Conservation (phyloP, 2,113 vertebrate genomes). For the Oreamnos americanus region DNA sequence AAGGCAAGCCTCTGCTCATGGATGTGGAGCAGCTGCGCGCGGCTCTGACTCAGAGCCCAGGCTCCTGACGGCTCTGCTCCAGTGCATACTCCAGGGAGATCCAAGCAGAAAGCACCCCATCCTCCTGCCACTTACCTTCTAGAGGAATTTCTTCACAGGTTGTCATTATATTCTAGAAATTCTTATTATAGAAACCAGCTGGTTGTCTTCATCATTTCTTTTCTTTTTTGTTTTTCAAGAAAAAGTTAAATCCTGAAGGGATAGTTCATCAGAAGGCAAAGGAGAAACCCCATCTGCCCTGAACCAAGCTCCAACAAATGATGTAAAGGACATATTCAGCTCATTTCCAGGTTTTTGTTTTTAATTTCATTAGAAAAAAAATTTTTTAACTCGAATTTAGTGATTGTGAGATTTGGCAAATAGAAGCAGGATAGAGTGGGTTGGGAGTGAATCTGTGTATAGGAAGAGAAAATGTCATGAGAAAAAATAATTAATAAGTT, state of each 20-base stretch:
- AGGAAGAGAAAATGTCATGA: background rate
- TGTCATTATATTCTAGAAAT: background rate
- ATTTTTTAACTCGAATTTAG: accelerated
- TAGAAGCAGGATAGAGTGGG: slow-evolving; percentile 16
- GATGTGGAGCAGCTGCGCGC: too few relatives aligned
- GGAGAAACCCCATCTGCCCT: background rate
- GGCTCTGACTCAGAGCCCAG: background rate
- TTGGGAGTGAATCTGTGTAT: background rate
- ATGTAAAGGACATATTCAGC: background rate
- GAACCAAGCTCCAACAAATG: background rate
- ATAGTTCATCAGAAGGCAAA: background rate
- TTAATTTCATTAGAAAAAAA: background rate
- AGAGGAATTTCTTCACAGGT: background rate
- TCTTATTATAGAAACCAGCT: background rate
- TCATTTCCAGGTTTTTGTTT: background rate
- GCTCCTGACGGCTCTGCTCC: background rate
- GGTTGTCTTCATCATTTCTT: background rate
- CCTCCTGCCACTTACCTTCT: background rate
- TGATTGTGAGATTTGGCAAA: background rate
- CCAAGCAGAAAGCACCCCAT: background rate
- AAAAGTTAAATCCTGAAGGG: background rate
- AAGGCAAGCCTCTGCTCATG: background rate
- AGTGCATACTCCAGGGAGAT: background rate
- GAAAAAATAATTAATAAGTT: slow-evolving; percentile 22
- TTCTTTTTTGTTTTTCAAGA: background rate